phyloP scores from a whole-genome alignment of 2,113 vertebrate genomes.

The Sylvia atricapilla region DNA sequence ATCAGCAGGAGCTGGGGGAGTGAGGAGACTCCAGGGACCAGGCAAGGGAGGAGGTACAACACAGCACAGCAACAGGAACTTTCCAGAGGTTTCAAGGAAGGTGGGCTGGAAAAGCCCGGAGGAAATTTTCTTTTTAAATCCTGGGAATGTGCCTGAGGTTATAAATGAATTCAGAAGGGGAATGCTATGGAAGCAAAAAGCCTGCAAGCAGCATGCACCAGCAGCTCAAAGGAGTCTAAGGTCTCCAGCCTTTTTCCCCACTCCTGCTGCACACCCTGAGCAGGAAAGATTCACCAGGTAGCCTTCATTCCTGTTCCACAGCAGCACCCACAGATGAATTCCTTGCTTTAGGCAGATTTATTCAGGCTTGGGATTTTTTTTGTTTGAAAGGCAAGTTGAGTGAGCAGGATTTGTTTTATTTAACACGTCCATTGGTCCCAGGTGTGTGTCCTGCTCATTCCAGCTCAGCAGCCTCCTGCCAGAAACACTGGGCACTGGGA shows the following conservation, averaged over 20 bases:
- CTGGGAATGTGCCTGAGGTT: not conserved
- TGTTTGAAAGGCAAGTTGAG: not conserved
- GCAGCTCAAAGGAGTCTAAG: not conserved
- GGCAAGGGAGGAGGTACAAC: not conserved
- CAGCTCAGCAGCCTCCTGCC: not conserved
- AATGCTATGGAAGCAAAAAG: not conserved
- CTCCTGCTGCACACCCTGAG: not conserved
- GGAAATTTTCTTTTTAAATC: not conserved
- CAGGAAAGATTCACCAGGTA: not conserved
- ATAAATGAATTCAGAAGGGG: not conserved
- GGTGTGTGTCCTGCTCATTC: not conserved
- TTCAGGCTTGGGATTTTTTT: not conserved
- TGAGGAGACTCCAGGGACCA: not conserved
- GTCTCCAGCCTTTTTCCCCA: not conserved
- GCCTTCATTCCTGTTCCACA: not conserved
- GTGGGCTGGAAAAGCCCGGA: not conserved
- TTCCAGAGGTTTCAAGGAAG: not conserved
- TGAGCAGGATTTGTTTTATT: not conserved
- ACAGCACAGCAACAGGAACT: fast-evolving
- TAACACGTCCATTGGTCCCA: not conserved
- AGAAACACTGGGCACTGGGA: not conserved
- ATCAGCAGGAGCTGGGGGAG: not conserved
- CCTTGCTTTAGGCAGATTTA: conserved; percentile 13
- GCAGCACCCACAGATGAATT: not conserved
- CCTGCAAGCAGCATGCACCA: not conserved